Percentiles rank a stretch among this genome's conserved stretches.
phyloP scores from a whole-genome alignment of 2,888 invertebrate species.

The Drosophila hawaiiensis region DNA sequence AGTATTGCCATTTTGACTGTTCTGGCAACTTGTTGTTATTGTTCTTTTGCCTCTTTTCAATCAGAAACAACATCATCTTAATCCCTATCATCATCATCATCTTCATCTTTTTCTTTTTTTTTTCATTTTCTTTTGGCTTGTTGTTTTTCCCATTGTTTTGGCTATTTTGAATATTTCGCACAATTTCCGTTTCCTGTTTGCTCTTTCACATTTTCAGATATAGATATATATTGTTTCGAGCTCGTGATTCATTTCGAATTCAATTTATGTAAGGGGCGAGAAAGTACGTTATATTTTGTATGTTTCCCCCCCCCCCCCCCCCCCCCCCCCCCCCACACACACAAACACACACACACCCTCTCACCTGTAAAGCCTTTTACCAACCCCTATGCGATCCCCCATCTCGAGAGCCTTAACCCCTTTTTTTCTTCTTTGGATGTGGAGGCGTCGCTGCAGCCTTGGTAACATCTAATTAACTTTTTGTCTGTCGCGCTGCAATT shows the following conservation, averaged over 20 bases:
- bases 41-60: constrained; percentile 11
- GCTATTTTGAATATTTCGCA: constrained; percentile 60
- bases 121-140: constrained; percentile 39
- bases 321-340: neutral
- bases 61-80: constrained; percentile 8
- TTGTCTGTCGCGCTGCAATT: constrained; percentile 64
- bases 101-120: constrained; percentile 11
- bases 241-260: constrained; percentile 61
- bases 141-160: constrained; percentile 61
- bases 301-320: constrained; percentile 32
- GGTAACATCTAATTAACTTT: constrained; percentile 79
- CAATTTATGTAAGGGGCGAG: neutral
- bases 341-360: too few species aligned
- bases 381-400: constrained; percentile 5
- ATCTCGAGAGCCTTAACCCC: constrained; percentile 15
- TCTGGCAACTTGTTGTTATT: constrained; percentile 4
- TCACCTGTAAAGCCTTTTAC: constrained; percentile 1
- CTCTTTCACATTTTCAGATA: constrained; percentile 22
- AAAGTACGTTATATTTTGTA: constrained; percentile 14
- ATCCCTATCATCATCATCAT: neutral
- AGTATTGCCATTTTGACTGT: constrained; percentile 72
- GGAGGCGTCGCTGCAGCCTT: constrained; percentile 53
- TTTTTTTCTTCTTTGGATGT: neutral
- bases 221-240: constrained; percentile 1
- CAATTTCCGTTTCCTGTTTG: constrained; percentile 80